Conservation (phyloP, 64 coral and sea anemone species). For the Pocillopora verrucosa region DNA sequence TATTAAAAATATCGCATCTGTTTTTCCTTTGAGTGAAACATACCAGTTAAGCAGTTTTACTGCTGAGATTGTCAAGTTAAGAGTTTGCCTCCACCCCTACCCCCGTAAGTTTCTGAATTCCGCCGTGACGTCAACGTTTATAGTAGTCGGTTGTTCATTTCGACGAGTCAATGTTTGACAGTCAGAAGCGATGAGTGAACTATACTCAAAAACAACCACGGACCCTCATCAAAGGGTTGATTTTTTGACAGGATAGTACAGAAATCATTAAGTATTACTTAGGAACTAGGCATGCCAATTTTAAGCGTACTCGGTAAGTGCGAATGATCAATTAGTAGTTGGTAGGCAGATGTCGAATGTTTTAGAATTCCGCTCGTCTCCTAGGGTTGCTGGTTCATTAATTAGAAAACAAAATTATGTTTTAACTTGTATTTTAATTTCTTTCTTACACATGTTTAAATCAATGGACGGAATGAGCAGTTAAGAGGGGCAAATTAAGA, state of each 20-base stretch:
- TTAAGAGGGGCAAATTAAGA: conserved; percentile 48
- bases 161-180: not conserved
- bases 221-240: not conserved
- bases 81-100: not conserved
- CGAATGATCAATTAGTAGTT: not conserved
- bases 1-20: not conserved
- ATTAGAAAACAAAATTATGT: not conserved
- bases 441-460: not conserved
- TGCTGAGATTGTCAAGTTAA: no score
- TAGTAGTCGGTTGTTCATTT: conserved; percentile 25
- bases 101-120: not conserved
- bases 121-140: conserved; percentile 13
- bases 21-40: not conserved
- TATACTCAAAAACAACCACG: not conserved
- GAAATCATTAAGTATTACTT: not conserved
- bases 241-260: no score
- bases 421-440: not conserved
- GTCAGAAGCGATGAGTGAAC: not conserved
- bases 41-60: not conserved
- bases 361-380: not conserved
- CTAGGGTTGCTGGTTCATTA: not conserved
- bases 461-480: conserved; percentile 22
- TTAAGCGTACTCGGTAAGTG: conserved; percentile 49
- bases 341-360: not conserved
- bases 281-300: conserved; percentile 34